phyloP scores from a whole-genome alignment of 2,113 vertebrate genomes.

The Coryphaenoides rupestris region DNA sequence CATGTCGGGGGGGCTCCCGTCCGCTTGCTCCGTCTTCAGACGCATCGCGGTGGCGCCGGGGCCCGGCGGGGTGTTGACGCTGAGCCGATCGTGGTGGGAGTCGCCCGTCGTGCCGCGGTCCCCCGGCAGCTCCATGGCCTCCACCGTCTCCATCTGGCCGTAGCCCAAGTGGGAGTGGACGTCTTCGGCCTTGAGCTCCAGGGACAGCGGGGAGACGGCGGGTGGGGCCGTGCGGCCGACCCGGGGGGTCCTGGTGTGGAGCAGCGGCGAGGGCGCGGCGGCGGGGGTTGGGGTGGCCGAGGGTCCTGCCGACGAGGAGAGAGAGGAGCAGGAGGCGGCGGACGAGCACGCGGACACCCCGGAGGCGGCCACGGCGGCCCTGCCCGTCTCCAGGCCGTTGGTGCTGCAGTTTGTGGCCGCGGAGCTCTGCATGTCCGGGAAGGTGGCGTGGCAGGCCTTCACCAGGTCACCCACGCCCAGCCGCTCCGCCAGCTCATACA shows the following conservation, averaged over 20 bases:
- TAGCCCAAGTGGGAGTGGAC: constrained; percentile 62
- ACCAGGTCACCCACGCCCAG: constrained; percentile 87
- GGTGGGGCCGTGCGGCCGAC: background rate
- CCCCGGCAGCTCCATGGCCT: constrained; percentile 25
- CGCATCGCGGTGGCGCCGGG: constrained; percentile 35
- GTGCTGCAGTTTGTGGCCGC: constrained; percentile 59
- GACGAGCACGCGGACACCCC: constrained; percentile 44
- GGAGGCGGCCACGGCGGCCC: constrained; percentile 29
- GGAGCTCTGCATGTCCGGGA: constrained; percentile 86
- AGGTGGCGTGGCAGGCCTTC: constrained; percentile 86
- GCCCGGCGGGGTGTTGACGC: constrained; percentile 14
- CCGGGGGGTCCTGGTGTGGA: constrained; percentile 32
- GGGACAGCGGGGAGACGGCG: constrained; percentile 23
- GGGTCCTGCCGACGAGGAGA: constrained; percentile 49
- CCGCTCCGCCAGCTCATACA: constrained; percentile 91
- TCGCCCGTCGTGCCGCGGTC: constrained; percentile 8
- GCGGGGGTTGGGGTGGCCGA: constrained; percentile 59
- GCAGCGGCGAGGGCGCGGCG: constrained; percentile 50
- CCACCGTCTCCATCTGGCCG: constrained; percentile 33
- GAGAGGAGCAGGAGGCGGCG: constrained; percentile 54
- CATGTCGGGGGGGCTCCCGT: constrained; percentile 29
- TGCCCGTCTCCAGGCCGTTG: constrained; percentile 15
- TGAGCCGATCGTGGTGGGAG: background rate
- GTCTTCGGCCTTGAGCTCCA: constrained; percentile 79
- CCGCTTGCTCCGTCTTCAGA: constrained; percentile 61